Conservation (phyloP, 53 echinoderm and acorn worm genomes). For the Astropecten irregularis region DNA sequence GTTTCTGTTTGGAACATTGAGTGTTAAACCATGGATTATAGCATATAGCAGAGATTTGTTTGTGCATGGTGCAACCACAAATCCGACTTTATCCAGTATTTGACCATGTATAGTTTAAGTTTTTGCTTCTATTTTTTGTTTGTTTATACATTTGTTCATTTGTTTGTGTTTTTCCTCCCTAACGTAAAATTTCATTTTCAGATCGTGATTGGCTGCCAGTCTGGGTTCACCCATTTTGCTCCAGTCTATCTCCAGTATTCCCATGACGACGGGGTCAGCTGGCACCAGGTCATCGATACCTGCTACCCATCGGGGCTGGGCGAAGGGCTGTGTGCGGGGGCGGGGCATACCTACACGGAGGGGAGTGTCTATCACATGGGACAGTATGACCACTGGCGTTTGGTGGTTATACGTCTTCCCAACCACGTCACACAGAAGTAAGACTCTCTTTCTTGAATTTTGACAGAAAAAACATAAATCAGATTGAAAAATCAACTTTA, state of each 20-base stretch:
- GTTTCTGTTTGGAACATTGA: no score
- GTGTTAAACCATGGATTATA: no score
- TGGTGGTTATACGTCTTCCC: conserved; percentile 64
- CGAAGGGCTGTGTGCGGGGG: conserved; percentile 65
- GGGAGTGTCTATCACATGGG: conserved; percentile 98
- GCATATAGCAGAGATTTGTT: no score
- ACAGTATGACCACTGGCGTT: conserved; percentile 67
- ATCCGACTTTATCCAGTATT: no score
- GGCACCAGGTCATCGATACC: conserved; percentile 74
- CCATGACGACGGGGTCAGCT: conserved; percentile 83
- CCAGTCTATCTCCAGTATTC: conserved; percentile 92
- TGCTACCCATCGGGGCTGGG: conserved; percentile 80
- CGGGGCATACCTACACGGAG: conserved; percentile 58
- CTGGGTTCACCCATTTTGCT: conserved; percentile 77
- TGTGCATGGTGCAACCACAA: no score
- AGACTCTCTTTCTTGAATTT: no score
- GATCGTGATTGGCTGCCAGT: conserved; percentile 88
- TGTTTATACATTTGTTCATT: no score
- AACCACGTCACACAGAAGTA: conserved; percentile 59
- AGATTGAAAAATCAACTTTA: neutral
- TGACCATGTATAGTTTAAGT: no score
- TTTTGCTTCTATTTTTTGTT: neutral
- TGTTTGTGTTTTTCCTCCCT: no score
- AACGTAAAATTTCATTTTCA: no score
- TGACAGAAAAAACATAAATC: neutral